phyloP scores from a whole-genome alignment of 2,113 vertebrate species.

The Carassius carassius region DNA sequence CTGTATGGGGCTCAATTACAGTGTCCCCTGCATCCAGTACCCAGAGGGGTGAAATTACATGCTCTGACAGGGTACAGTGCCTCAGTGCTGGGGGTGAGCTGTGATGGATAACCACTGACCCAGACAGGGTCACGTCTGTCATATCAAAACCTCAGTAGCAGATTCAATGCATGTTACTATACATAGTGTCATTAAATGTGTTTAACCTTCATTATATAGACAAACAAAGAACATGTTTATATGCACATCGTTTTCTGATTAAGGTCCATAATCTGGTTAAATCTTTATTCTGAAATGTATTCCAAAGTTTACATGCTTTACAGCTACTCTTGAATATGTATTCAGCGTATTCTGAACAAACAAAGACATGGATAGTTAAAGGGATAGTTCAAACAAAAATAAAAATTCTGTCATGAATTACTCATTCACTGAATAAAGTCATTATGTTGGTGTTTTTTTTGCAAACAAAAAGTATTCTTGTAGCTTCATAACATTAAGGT shows the following conservation, averaged over 20 bases:
- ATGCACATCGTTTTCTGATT: not conserved
- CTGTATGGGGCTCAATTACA: slow-evolving; percentile 8
- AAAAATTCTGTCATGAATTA: not conserved
- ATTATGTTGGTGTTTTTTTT: too few species aligned
- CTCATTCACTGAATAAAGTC: not conserved
- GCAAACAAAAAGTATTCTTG: too few species aligned
- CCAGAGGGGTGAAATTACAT: slow-evolving; percentile 58
- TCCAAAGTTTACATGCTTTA: not conserved
- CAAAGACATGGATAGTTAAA: too few species aligned
- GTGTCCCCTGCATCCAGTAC: slow-evolving; percentile 42
- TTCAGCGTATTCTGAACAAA: too few species aligned
- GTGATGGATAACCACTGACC: slow-evolving; percentile 35
- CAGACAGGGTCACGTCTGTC: slow-evolving; percentile 20
- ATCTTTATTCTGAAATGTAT: too few species aligned
- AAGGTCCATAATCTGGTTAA: not conserved
- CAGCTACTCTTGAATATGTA: too few species aligned
- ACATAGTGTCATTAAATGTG: not conserved
- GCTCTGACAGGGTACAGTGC: slow-evolving; percentile 38
- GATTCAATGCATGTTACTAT: not conserved
- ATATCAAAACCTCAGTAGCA: not conserved
- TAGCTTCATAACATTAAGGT: too few species aligned
- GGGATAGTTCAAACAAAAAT: not conserved
- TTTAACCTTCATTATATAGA: not conserved
- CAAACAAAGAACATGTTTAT: not conserved
- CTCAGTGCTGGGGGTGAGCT: not conserved